Percentiles rank a stretch among this genome's conserved stretches.
phyloP scores from a whole-genome alignment of 1,140 invertebrate genomes.

The Drosophila melanica region DNA sequence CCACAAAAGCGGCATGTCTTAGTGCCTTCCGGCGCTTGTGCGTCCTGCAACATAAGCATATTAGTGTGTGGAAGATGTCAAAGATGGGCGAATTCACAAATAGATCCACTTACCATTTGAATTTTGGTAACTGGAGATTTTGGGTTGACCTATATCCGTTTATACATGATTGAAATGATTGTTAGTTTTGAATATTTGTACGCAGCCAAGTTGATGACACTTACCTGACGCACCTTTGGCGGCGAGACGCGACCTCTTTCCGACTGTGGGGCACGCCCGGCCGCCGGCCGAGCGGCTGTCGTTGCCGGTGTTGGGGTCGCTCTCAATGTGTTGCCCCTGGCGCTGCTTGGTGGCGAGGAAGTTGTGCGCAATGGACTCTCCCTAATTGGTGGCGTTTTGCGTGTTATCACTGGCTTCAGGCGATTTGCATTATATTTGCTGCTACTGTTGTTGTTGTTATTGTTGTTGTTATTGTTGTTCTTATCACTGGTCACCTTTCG shows the following conservation, averaged over 20 bases:
- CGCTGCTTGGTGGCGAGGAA: constrained; percentile 8
- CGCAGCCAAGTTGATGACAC: constrained; percentile 1
- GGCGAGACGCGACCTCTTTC: constrained; percentile 4
- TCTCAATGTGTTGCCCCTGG: neutral
- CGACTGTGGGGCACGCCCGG: neutral
- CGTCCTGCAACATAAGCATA: neutral
- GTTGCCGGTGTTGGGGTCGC: neutral
- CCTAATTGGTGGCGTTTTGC: constrained; percentile 49
- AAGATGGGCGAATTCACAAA: neutral
- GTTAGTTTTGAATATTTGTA: constrained; percentile 5
- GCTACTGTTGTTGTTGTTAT: constrained; percentile 47
- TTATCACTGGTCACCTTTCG: constrained; percentile 43
- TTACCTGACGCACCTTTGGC: constrained; percentile 19
- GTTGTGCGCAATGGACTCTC: neutral
- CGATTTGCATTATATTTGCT: constrained; percentile 51
- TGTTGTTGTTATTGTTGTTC: constrained; percentile 69
- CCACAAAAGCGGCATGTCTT: constrained; percentile 88
- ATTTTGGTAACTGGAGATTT: constrained; percentile 64
- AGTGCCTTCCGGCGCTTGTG: constrained; percentile 70
- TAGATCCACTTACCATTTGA: constrained; percentile 49
- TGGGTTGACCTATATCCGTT: constrained; percentile 25
- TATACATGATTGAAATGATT: constrained; percentile 11
- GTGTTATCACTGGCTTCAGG: constrained; percentile 58
- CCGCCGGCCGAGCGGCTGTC: neutral
- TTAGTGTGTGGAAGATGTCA: neutral